These are phyloP conservation scores for Sebastolobus altivelis DNA, from an alignment of 2,797 vertebrate genomes.

Conservation along the genomic window DNA sequence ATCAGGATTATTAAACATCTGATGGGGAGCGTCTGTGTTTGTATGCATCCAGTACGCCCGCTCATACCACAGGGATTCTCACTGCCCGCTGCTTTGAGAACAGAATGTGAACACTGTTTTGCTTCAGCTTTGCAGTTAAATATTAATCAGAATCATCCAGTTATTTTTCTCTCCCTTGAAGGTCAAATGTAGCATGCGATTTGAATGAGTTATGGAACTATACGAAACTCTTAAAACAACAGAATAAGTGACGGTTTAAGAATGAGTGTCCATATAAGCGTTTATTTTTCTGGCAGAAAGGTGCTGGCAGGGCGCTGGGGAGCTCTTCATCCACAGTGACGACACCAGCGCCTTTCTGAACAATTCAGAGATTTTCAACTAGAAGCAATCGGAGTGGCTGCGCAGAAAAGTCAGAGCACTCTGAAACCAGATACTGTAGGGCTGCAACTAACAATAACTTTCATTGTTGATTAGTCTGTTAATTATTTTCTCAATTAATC, in stretches of 20 bases:
- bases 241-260: not conserved
- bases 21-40: slow-evolving; percentile 53
- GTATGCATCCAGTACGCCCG: slow-evolving; percentile 28
- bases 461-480: too few relatives aligned
- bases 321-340: not conserved
- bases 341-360: not conserved
- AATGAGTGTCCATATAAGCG: not conserved
- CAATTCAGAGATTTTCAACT: not conserved
- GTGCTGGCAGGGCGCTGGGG: not conserved
- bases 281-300: not conserved
- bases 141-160: slow-evolving; percentile 41
- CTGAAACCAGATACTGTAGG: not conserved
- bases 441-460: too few relatives aligned
- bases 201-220: slow-evolving; percentile 24
- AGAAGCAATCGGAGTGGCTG: not conserved
- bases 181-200: slow-evolving; percentile 42
- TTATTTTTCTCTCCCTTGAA: slow-evolving; percentile 33
- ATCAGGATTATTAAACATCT: slow-evolving; percentile 62
- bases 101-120: slow-evolving; percentile 51
- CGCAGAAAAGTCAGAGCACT: not conserved
- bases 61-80: slow-evolving; percentile 39
- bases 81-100: slow-evolving; percentile 44
- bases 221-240: slow-evolving; percentile 10
- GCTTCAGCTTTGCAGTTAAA: slow-evolving; percentile 48
- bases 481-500: too few relatives aligned